A percentile compares a stretch with the other conserved stretches of the same genome.
phyloP scores from a whole-genome alignment of 2,888 invertebrate species.

The Hymenopus coronatus region DNA sequence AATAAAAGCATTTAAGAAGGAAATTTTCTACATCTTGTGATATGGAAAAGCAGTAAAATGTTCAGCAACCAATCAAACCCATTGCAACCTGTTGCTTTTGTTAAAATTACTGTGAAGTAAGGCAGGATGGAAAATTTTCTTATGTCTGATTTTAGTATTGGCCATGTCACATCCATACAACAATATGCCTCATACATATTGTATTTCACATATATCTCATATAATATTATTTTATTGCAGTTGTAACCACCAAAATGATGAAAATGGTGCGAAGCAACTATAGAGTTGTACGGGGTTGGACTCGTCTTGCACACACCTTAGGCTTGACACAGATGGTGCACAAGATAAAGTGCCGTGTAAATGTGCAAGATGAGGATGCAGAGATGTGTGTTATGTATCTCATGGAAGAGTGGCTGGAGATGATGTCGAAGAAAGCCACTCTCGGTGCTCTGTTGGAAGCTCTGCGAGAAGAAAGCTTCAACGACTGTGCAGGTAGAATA shows the following conservation, averaged over 20 bases:
- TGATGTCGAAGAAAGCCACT: conserved; percentile 16
- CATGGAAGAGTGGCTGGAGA: conserved; percentile 27
- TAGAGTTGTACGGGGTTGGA: conserved; percentile 21
- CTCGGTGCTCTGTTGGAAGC: conserved; percentile 19
- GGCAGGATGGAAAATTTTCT: too few relatives aligned
- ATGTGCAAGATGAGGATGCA: conserved; percentile 20
- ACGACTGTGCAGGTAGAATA: conserved; percentile 27
- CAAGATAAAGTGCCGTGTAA: conserved; percentile 14
- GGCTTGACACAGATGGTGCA: conserved; percentile 16
- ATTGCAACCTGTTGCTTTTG: too few relatives aligned
- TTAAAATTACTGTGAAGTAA: too few relatives aligned
- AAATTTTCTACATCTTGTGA: too few relatives aligned
- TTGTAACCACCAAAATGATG: conserved; percentile 26
- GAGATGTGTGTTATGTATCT: conserved; percentile 26
- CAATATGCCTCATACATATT: too few relatives aligned
- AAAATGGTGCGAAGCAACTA: conserved; percentile 24
- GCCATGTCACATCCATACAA: too few relatives aligned
- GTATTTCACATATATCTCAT: background rate
- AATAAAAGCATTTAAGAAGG: too few relatives aligned
- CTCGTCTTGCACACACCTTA: conserved; percentile 23
- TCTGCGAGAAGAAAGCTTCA: conserved; percentile 20
- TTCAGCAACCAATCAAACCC: too few relatives aligned
- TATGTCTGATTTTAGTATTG: too few relatives aligned
- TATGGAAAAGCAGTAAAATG: too few relatives aligned
- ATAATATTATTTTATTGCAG: background rate